Base-by-base conservation (phyloP, 2,888 invertebrate genomes). In the Leptopilina myrica region DNA sequence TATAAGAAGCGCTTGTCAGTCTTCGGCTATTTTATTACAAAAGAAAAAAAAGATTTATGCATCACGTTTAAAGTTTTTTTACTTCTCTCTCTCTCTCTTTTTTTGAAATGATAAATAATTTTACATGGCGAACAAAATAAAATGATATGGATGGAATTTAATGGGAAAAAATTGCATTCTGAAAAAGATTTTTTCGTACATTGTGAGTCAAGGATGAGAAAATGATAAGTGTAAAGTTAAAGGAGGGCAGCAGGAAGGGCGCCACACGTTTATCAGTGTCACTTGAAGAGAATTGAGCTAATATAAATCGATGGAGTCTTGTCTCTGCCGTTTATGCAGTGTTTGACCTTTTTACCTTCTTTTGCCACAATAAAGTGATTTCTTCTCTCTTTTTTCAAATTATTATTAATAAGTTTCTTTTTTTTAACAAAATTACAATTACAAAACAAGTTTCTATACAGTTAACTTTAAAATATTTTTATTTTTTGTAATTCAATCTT, bases 231-330 rank as follows among this genome's bases (percentile, higher is more conserved):
- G 33, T 15, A 62, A 62, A 62, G 62, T 62, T 62, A 62, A 66
- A 66, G 46, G 66, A 66, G 66, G 66, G 43, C 66, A 66, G 14
- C 46, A 66, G 66, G 66, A 66, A 66, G 66, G 66, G 66, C 66
- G 66, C 66, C 15, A 15, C 66, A 66, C 40, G 66, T 66, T 66
- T 15, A 66, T 66, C 26, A 26, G 64, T 66, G 66, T 66, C 66
- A 66, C 66, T 66, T 15, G 66, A 66, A 33, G 66, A 66, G 66
- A 66, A 46, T 66, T 43, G 43, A 43, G 66, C 66, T 43, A 66
- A 66, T 66, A 66, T 66, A 66, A 66, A 66, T 66, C 66, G 66
- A 66, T 66, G 66, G 66, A 66, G 66, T 66, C 66, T 66, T 66
- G 66, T 66, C 46, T 66, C 66, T 15, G 66, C 9, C 66, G 15